Conservation (phyloP, 2,888 invertebrate species). For the Cheilosia urbana region DNA sequence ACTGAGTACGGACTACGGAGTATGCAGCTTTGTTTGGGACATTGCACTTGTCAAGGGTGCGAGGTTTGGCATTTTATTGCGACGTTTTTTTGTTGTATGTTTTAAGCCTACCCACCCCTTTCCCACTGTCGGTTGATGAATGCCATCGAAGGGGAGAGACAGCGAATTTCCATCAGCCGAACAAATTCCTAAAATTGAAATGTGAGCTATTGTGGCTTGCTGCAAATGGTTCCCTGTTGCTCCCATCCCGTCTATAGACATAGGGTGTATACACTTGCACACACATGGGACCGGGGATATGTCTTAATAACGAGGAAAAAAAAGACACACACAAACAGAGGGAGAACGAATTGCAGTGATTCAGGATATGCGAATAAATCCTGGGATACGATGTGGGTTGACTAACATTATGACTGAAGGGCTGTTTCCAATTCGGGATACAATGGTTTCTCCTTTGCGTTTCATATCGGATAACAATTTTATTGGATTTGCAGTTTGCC, state of each 20-base stretch:
- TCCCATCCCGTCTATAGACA: neutral
- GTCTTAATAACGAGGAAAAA: slow-evolving; percentile 63
- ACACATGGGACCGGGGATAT: slow-evolving; percentile 42
- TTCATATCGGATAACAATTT: slow-evolving; percentile 74
- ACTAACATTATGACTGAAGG: slow-evolving; percentile 60
- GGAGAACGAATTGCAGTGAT: slow-evolving; percentile 68
- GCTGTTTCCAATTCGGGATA: slow-evolving; percentile 44
- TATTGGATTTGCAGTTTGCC: slow-evolving; percentile 71
- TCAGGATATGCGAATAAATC: slow-evolving; percentile 70
- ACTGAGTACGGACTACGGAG: neutral
- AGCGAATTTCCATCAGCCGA: slow-evolving; percentile 60
- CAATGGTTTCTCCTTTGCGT: slow-evolving; percentile 37
- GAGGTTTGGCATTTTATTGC: slow-evolving; percentile 61
- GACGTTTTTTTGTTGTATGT: slow-evolving; percentile 26
- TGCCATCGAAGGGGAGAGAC: slow-evolving; percentile 21
- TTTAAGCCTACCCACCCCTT: slow-evolving; percentile 23
- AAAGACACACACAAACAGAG: neutral
- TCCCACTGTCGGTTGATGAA: slow-evolving; percentile 31
- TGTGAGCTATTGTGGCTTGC: slow-evolving; percentile 66
- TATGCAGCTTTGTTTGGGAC: slow-evolving; percentile 42
- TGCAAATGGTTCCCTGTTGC: slow-evolving; percentile 12
- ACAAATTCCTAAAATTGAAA: slow-evolving; percentile 73
- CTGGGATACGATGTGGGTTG: slow-evolving; percentile 21
- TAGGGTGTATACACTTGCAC: slow-evolving; percentile 15
- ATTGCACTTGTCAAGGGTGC: slow-evolving; percentile 31